Conservation (phyloP, 1,140 invertebrate genomes). For the Neodiprion fabricii region DNA sequence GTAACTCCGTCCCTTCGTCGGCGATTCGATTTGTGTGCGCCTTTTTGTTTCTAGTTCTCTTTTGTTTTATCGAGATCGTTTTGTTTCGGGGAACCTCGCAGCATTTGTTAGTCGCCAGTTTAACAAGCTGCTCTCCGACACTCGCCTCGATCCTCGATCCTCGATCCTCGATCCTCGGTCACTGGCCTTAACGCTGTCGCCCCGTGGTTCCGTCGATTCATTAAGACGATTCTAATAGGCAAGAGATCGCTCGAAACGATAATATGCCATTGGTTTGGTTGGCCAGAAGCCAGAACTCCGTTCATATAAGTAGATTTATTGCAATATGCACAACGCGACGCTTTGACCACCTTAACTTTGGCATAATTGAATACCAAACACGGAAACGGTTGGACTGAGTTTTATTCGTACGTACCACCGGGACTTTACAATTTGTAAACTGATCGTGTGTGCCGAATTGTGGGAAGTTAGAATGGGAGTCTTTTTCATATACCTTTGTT, state of each 20-base stretch:
- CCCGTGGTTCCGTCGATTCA: constrained; percentile 25
- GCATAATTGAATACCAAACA: neutral
- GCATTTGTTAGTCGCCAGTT: constrained; percentile 22
- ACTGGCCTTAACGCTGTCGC: neutral
- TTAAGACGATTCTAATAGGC: constrained; percentile 30
- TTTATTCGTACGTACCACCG: too few relatives aligned
- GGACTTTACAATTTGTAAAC: too few relatives aligned
- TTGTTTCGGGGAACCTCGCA: constrained; percentile 18
- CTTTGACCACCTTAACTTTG: neutral
- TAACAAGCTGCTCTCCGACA: constrained; percentile 21
- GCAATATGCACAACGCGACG: neutral
- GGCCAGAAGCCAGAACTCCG: neutral
- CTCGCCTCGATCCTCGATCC: neutral
- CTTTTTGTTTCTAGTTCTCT: constrained; percentile 23
- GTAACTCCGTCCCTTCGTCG: too few relatives aligned
- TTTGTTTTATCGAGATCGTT: constrained; percentile 23
- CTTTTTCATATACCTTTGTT: too few relatives aligned
- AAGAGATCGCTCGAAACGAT: constrained; percentile 20
- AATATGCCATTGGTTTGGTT: constrained; percentile 10
- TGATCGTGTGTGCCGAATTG: too few relatives aligned
- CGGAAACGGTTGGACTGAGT: neutral
- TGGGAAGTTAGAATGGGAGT: too few relatives aligned
- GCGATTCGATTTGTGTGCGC: neutral
- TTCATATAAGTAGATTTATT: neutral
- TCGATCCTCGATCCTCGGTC: neutral